Percentiles rank a stretch among this genome's conserved stretches.
Conservation (phyloP, 1,140 invertebrate genomes). For the Patella vulgata region DNA sequence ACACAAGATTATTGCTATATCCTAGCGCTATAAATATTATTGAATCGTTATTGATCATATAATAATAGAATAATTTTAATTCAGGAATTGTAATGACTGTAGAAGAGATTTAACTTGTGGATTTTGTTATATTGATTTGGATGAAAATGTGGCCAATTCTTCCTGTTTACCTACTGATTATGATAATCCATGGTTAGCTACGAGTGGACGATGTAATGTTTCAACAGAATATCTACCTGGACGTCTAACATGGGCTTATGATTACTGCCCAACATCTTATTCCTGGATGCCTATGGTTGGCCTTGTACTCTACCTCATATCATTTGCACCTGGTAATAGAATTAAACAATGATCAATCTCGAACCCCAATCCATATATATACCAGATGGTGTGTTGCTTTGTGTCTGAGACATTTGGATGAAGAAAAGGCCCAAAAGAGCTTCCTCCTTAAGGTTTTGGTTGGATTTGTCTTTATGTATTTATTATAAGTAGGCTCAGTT, state of each 20-base stretch:
- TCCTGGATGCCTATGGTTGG: conserved; percentile 70
- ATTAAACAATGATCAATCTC: neutral
- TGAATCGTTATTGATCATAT: too few species aligned
- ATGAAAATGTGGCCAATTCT: conserved; percentile 42
- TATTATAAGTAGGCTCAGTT: too few species aligned
- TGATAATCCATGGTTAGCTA: conserved; percentile 53
- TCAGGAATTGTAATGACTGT: conserved; percentile 68
- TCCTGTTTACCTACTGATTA: conserved; percentile 57
- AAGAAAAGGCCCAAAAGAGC: neutral
- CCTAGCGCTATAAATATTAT: too few species aligned
- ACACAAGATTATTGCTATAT: too few species aligned
- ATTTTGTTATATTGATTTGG: conserved; percentile 66
- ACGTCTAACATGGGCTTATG: conserved; percentile 63
- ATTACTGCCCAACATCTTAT: conserved; percentile 70
- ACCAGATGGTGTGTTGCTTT: neutral
- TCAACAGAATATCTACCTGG: conserved; percentile 27
- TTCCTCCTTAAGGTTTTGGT: neutral
- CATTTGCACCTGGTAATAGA: conserved; percentile 69
- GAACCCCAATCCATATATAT: neutral
- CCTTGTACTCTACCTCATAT: conserved; percentile 70
- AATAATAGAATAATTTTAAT: too few species aligned
- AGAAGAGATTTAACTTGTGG: conserved; percentile 67
- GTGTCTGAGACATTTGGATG: neutral
- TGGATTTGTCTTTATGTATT: neutral
- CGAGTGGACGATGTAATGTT: conserved; percentile 47